Percentiles rank a stretch among this genome's conserved stretches.
These are phyloP conservation scores for Cyrtodaria siliqua DNA, from an alignment of 2,888 invertebrate species.

Conservation along the genomic window DNA sequence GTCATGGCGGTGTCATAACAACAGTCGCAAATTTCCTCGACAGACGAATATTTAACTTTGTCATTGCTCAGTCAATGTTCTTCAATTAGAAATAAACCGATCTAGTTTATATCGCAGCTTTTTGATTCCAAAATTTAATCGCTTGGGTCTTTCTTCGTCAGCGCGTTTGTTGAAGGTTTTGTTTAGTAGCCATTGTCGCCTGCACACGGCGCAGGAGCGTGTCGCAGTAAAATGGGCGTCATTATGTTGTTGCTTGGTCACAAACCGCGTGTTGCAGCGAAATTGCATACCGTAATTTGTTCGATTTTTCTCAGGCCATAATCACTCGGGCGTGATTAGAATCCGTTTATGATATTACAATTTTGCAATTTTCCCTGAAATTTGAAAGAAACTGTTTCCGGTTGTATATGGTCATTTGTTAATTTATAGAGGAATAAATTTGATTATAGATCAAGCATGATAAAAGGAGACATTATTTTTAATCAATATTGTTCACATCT, in stretches of 20 bases:
- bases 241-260: conserved; percentile 7
- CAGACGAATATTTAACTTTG: conserved; percentile 57
- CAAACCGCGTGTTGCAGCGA: conserved; percentile 18
- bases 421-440: too few relatives aligned
- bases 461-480: too few relatives aligned
- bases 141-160: background rate
- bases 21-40: conserved; percentile 30
- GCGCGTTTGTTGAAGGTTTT: too few relatives aligned
- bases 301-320: too few relatives aligned
- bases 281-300: conserved; percentile 48
- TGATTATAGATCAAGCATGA: too few relatives aligned
- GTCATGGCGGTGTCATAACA: conserved; percentile 49
- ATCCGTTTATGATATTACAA: too few relatives aligned
- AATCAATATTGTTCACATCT: too few relatives aligned
- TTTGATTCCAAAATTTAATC: conserved; percentile 18
- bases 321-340: too few relatives aligned
- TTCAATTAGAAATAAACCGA: conserved; percentile 49
- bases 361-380: too few relatives aligned
- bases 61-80: conserved; percentile 62
- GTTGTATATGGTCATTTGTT: too few relatives aligned
- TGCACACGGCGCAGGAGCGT: background rate
- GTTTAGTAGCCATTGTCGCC: background rate
- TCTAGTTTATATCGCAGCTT: conserved; percentile 34
- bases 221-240: background rate
- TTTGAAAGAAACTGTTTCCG: too few relatives aligned